These are phyloP conservation scores for Montipora capitata DNA, from an alignment of 92 coral and sea anemone species.

Conservation along the genomic window DNA sequence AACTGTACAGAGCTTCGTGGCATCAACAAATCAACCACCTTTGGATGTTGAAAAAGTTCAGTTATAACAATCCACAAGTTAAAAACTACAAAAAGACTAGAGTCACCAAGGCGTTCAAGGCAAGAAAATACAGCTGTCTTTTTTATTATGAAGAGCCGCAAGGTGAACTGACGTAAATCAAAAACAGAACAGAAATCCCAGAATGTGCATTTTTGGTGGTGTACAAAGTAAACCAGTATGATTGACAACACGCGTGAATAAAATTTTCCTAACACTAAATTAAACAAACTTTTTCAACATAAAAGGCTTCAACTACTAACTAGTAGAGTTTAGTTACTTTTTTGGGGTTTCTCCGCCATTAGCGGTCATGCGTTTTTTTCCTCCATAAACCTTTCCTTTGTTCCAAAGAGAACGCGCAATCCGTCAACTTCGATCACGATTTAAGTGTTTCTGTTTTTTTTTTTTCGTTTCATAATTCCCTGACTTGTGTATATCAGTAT, in stretches of 20 bases:
- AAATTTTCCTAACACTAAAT: constrained; percentile 1
- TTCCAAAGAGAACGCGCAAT: neutral
- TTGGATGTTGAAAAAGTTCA: constrained; percentile 76
- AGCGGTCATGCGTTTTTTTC: constrained; percentile 21
- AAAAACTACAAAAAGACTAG: constrained; percentile 43
- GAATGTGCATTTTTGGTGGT: constrained; percentile 70
- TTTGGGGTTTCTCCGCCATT: constrained; percentile 4
- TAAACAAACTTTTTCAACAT: constrained; percentile 71
- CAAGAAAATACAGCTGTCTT: constrained; percentile 8
- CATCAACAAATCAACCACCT: constrained; percentile 43
- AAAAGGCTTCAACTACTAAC: constrained; percentile 64
- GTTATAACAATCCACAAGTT: constrained; percentile 43
- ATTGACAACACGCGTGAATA: constrained; percentile 11
- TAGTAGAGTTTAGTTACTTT: constrained; percentile 16
- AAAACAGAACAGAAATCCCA: constrained; percentile 68
- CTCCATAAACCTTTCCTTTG: constrained; percentile 30
- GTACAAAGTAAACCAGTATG: constrained; percentile 72
- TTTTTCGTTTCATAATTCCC: neutral
- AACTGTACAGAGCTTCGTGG: constrained; percentile 32
- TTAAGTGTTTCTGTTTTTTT: neutral
- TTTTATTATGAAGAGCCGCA: constrained; percentile 16
- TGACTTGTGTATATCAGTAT: constrained; percentile 42
- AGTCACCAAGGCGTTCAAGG: constrained; percentile 32
- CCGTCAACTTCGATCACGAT: constrained; percentile 25
- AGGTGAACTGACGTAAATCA: constrained; percentile 25